phyloP scores from a whole-genome alignment of 2,797 vertebrate species.

The Bufotes viridis region DNA sequence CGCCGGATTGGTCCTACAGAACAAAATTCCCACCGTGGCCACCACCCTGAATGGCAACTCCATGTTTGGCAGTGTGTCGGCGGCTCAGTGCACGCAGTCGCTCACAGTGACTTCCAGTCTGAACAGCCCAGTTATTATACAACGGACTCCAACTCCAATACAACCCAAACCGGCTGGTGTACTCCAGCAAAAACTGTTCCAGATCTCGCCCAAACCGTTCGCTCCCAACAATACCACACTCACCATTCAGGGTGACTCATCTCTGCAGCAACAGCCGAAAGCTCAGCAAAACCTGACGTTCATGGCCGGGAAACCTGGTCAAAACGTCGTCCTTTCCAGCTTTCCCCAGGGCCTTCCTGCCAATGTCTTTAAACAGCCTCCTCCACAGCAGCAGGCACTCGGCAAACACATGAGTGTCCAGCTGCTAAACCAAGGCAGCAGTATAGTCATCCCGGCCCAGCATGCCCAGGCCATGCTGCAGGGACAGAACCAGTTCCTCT shows the following conservation, averaged over 20 bases:
- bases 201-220: constrained; percentile 78
- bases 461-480: constrained; percentile 84
- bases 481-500: constrained; percentile 92
- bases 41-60: constrained; percentile 88
- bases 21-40: constrained; percentile 84
- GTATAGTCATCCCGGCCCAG: constrained; percentile 90
- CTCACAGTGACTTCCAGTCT: constrained; percentile 72
- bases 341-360: constrained; percentile 72
- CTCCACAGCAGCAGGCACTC: constrained; percentile 65
- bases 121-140: constrained; percentile 84
- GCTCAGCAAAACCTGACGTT: constrained; percentile 91
- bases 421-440: constrained; percentile 89
- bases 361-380: constrained; percentile 86
- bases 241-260: constrained; percentile 73
- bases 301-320: constrained; percentile 86
- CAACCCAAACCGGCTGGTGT: constrained; percentile 89
- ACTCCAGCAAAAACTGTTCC: constrained; percentile 78
- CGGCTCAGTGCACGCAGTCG: constrained; percentile 67
- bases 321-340: constrained; percentile 87
- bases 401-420: constrained; percentile 91
- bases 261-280: constrained; percentile 84
- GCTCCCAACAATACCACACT: constrained; percentile 68
- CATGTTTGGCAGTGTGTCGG: constrained; percentile 78
- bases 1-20: constrained; percentile 89
- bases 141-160: constrained; percentile 93